Evolutionary conservation across 2,888 invertebrate genomes (phyloP).

Genomic region (Nudaria mundana): DNA sequence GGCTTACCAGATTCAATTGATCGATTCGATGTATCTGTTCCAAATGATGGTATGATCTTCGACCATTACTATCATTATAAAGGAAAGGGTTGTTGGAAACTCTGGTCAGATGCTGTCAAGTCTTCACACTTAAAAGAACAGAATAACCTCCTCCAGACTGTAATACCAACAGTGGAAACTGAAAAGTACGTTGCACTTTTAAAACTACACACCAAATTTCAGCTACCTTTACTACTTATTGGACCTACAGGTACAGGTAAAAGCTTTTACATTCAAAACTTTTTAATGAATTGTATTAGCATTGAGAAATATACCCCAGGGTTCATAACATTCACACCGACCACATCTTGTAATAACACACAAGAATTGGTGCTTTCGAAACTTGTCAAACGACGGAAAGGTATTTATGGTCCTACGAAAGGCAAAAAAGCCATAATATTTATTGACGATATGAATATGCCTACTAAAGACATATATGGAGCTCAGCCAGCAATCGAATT

Average conservation of each 20-base stretch:
- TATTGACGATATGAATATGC: slow-evolving; percentile 95
- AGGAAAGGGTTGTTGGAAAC: slow-evolving; percentile 93
- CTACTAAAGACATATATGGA: slow-evolving; percentile 90
- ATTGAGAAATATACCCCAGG: slow-evolving; percentile 87
- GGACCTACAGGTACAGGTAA: slow-evolving; percentile 95
- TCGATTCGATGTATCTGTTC: slow-evolving; percentile 87
- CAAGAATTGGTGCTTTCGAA: slow-evolving; percentile 89
- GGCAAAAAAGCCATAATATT: slow-evolving; percentile 88
- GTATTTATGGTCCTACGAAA: slow-evolving; percentile 88
- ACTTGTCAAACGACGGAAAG: slow-evolving; percentile 85
- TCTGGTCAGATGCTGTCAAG: slow-evolving; percentile 89
- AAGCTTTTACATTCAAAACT: slow-evolving; percentile 88
- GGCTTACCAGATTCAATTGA: slow-evolving; percentile 74
- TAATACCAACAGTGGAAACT: slow-evolving; percentile 93
- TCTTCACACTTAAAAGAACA: slow-evolving; percentile 77
- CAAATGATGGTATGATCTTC: slow-evolving; percentile 88
- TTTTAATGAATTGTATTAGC: slow-evolving; percentile 84
- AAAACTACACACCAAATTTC: slow-evolving; percentile 86
- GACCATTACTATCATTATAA: slow-evolving; percentile 92
- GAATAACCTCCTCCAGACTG: slow-evolving; percentile 84
- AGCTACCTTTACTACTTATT: slow-evolving; percentile 85
- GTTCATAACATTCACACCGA: slow-evolving; percentile 91
- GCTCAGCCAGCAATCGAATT: slow-evolving; percentile 94
- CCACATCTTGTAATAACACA: slow-evolving; percentile 90
- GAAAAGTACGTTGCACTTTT: slow-evolving; percentile 89